Percentiles rank a stretch among this genome's conserved stretches.
These are phyloP conservation scores for Sarcoramphus papa DNA, from an alignment of 2,797 vertebrate species.

Conservation along the genomic window DNA sequence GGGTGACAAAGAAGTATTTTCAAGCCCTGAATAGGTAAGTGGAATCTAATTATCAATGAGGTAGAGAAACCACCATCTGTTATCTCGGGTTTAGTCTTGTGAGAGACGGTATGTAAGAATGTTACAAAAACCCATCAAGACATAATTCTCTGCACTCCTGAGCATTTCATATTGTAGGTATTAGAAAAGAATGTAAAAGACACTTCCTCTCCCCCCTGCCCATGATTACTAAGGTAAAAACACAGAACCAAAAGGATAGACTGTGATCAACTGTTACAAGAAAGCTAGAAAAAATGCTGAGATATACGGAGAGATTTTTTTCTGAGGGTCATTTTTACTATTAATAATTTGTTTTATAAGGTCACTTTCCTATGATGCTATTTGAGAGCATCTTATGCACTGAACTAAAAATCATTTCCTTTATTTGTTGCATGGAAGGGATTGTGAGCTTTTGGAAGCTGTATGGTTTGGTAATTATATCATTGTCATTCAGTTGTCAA, in stretches of 20 bases:
- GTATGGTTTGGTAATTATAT: constrained; percentile 44
- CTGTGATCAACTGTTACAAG: background rate
- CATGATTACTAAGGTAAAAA: background rate
- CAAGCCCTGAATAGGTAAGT: background rate
- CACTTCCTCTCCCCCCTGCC: background rate
- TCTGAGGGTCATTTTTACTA: background rate
- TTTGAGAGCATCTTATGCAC: background rate
- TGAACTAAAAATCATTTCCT: constrained; percentile 14
- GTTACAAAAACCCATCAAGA: background rate
- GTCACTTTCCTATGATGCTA: background rate
- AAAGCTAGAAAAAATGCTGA: background rate
- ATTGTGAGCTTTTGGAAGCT: constrained; percentile 35
- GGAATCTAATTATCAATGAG: background rate
- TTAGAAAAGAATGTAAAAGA: background rate
- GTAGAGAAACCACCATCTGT: background rate
- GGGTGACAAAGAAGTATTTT: background rate
- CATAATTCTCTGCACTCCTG: background rate
- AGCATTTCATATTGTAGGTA: background rate
- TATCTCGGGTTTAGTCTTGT: background rate
- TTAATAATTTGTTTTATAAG: background rate
- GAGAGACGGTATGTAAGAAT: background rate
- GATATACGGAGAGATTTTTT: background rate
- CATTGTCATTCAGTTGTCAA: constrained; percentile 35
- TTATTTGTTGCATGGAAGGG: background rate
- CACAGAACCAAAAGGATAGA: background rate